phyloP scores from a whole-genome alignment of 2,888 invertebrate genomes.

The Stenurella melanura region DNA sequence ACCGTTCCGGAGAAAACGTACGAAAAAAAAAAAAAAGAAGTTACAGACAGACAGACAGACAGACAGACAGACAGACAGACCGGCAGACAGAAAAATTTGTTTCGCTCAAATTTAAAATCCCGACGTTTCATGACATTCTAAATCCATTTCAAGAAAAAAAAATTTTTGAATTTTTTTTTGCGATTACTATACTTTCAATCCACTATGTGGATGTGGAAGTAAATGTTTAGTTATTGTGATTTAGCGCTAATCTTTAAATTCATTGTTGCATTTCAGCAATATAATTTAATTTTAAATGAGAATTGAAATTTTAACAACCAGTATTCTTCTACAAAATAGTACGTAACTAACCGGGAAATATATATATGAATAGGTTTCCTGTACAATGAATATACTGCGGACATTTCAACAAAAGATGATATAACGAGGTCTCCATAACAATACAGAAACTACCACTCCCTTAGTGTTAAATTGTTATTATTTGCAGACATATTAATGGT shows the following conservation, averaged over 20 bases:
- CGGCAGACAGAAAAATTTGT: too few relatives aligned
- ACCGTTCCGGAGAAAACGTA: too few relatives aligned
- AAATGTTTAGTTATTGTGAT: too few relatives aligned
- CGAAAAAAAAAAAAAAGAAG: too few relatives aligned
- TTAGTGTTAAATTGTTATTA: conserved; percentile 46
- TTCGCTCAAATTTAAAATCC: too few relatives aligned
- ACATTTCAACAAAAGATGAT: conserved; percentile 54
- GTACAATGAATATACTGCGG: conserved; percentile 46
- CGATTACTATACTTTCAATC: too few relatives aligned
- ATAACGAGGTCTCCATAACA: conserved; percentile 50
- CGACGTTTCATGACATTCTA: too few relatives aligned
- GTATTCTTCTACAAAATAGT: conserved; percentile 40
- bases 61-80: too few relatives aligned
- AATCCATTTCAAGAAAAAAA: too few relatives aligned
- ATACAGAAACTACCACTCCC: conserved; percentile 49
- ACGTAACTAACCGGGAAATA: conserved; percentile 48
- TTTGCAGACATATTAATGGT: conserved; percentile 44
- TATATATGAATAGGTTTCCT: conserved; percentile 50
- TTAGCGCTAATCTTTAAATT: not conserved
- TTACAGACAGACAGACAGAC: too few relatives aligned
- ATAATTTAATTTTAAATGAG: conserved; percentile 14
- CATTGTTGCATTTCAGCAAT: conserved; percentile 3
- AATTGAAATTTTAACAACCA: conserved; percentile 37
- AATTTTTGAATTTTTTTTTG: too few relatives aligned
- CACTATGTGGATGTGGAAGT: too few relatives aligned